A percentile compares a stretch with the other conserved stretches of the same genome.
Evolutionary conservation across 2,113 vertebrate genomes (phyloP).

Genomic region (Ailurus styani): DNA sequence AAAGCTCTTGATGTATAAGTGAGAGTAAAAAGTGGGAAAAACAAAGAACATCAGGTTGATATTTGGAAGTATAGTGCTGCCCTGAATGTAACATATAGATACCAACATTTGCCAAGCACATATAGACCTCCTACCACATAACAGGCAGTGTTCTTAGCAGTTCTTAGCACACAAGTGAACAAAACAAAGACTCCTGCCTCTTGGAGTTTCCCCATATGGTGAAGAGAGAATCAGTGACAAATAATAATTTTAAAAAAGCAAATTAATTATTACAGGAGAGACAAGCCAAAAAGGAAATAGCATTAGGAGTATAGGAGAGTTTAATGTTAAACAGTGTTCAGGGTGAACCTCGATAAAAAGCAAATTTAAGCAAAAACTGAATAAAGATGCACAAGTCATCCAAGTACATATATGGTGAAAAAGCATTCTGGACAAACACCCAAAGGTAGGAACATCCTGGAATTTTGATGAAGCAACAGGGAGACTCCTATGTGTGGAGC

Average conservation of each 20-base stretch:
- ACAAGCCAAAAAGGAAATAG: background rate
- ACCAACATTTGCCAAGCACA: background rate
- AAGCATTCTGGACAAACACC: background rate
- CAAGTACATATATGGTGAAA: background rate
- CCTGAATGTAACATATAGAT: background rate
- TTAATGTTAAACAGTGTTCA: background rate
- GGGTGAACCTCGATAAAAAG: background rate
- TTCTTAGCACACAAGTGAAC: background rate
- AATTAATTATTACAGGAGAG: background rate
- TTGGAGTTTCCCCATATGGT: background rate
- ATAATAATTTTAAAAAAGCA: background rate
- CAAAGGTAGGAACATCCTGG: background rate
- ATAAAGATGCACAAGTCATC: background rate
- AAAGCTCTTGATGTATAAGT: background rate
- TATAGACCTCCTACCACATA: background rate
- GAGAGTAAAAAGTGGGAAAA: background rate
- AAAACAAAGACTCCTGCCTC: background rate
- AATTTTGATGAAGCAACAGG: background rate
- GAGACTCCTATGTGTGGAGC: background rate
- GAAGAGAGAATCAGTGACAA: background rate
- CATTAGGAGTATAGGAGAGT: background rate
- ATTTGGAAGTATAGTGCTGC: background rate
- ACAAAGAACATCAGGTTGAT: background rate
- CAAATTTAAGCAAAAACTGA: background rate
- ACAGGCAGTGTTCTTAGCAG: background rate